Base-by-base conservation (phyloP, 1,140 invertebrate genomes). In the Bacillus rossius region DNA sequence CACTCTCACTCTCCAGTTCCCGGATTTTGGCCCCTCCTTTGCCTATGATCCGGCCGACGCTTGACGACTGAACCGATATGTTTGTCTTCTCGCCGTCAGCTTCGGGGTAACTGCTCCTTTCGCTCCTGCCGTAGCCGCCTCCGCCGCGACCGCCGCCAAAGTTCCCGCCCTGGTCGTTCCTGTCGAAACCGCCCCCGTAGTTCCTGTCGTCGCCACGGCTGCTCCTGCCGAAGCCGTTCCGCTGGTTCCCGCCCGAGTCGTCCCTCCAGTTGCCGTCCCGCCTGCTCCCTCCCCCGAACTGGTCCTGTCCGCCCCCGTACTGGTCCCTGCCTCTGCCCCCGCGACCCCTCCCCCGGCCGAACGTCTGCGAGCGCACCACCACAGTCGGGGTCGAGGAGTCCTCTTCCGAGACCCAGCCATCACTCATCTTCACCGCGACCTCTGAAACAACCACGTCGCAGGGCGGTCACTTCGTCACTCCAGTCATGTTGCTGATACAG, bases 1-100 rank as follows among this genome's bases (percentile, higher is more conserved):
- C 77, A 65, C 77, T 83, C 42, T 79, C 69, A n/a, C 77, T 76
- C 72, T 89, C 77, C 0, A 92, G 65, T 63, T 89, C 85, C 64
- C 77, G 79, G n/a, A 92, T 91, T 71, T 87, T 89, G 1, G 73
- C 77, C 1, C 89, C 89, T 37, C 86, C 84, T 73, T 78, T 84
- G 0, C 89, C 89, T 50, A 79, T 78, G 8, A 81, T 57, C 64
- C 64, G 74, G 4, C 77, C 78, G 38, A 79, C 63, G 61, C 71
- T 69, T 3, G 26, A 43, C 2, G 63, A 61, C 3, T 69, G 61
- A 5, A 77, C 55, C 38, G 65, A 57, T 13, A 66, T 51, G 13
- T 52, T 60, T 4, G 43, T 48, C 5, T 29, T 22, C 10, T 58
- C 25, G 3, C 37, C 29, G 23, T 17, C 19, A 23, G 23, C 43